A percentile compares a stretch with the other conserved stretches of the same genome.
These are phyloP conservation scores for Chlorospingus flavigularis DNA, from an alignment of 2,797 vertebrate genomes.

Conservation along the genomic window DNA sequence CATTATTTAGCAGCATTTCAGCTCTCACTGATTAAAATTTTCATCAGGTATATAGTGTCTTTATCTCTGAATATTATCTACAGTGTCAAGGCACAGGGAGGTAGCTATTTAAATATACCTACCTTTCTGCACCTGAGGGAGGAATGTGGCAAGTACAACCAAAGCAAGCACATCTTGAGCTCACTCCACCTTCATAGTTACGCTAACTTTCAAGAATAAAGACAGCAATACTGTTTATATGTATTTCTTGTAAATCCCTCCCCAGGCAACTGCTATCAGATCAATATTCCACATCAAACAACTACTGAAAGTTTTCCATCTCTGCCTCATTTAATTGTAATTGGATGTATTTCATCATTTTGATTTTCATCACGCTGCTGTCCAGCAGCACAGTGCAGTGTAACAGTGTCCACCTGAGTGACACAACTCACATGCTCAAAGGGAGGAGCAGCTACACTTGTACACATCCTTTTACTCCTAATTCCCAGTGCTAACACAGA, in stretches of 20 bases:
- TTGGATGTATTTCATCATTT: background rate
- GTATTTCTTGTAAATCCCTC: background rate
- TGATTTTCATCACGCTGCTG: background rate
- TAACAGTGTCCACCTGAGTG: background rate
- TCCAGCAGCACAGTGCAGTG: background rate
- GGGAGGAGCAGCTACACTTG: background rate
- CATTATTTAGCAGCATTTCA: background rate
- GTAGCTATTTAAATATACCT: background rate
- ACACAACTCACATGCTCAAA: background rate
- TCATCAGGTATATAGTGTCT: background rate
- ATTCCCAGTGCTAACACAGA: background rate
- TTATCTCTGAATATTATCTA: background rate
- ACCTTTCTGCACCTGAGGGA: background rate
- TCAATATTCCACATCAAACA: background rate
- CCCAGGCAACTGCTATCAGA: background rate
- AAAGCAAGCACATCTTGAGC: background rate
- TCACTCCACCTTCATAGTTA: background rate
- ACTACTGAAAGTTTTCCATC: background rate
- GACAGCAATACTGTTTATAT: background rate
- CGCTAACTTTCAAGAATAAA: background rate
- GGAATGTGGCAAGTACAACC: background rate
- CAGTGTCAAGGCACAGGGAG: background rate
- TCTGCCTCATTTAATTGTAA: background rate
- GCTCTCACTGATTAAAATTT: background rate
- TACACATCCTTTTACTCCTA: background rate